Conservation (phyloP, 2,113 vertebrate species). For the Nycticebus coucang region DNA sequence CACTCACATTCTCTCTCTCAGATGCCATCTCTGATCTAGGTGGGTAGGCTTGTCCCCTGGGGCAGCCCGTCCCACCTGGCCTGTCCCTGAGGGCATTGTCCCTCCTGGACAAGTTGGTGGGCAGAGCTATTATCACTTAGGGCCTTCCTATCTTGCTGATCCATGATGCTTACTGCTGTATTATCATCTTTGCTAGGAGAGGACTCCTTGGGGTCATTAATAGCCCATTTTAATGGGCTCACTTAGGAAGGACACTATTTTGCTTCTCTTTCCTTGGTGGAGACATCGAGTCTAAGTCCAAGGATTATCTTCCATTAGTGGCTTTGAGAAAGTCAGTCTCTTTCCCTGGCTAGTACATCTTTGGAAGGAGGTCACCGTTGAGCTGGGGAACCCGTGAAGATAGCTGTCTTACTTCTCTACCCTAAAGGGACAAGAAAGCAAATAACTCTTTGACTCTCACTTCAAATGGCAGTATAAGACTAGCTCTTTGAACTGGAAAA, state of each 20-base stretch:
- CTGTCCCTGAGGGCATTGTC: not conserved
- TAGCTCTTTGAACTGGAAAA: not conserved
- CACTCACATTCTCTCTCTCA: not conserved
- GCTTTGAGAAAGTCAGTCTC: not conserved
- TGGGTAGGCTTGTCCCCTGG: no score
- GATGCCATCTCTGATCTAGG: not conserved
- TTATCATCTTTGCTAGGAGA: not conserved
- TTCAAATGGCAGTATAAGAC: not conserved
- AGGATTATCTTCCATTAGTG: not conserved
- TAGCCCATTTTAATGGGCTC: not conserved
- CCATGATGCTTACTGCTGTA: not conserved
- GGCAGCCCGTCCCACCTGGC: fast-evolving
- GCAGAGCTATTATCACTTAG: fast-evolving
- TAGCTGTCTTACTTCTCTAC: not conserved
- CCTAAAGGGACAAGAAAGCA: not conserved
- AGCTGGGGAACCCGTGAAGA: fast-evolving
- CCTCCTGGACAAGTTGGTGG: fast-evolving
- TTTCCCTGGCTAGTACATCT: not conserved
- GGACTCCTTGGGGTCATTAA: fast-evolving
- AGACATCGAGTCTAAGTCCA: no score
- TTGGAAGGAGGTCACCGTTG: not conserved
- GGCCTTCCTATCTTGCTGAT: not conserved
- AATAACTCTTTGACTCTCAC: not conserved
- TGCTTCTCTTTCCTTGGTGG: not conserved
- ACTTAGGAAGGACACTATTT: not conserved